Evolutionary conservation across 1,140 invertebrate genomes (phyloP).

Genomic region (Drosophila sechellia): DNA sequence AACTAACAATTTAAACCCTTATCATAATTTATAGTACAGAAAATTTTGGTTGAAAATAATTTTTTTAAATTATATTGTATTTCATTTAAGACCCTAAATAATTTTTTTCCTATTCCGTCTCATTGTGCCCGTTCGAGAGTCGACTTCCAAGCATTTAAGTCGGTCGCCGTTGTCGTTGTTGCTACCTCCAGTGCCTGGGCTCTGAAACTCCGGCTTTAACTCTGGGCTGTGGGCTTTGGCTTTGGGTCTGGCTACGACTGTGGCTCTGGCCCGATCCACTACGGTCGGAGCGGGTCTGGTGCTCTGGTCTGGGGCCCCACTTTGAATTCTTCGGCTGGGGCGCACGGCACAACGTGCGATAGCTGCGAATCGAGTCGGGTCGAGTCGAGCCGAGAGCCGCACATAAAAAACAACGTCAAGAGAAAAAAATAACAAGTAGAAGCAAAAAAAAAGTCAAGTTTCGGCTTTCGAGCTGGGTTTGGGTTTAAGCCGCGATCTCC

Average conservation of each 20-base stretch:
- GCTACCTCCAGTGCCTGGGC: constrained; percentile 37
- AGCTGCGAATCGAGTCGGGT: constrained; percentile 38
- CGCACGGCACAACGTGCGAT: constrained; percentile 61
- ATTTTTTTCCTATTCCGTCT: background rate
- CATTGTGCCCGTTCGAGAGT: constrained; percentile 67
- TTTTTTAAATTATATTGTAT: background rate
- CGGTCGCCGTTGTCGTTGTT: constrained; percentile 58
- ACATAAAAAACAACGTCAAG: constrained; percentile 25
- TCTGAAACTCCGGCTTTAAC: constrained; percentile 34
- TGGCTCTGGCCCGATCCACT: constrained; percentile 32
- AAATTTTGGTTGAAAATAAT: no score
- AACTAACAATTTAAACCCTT: background rate
- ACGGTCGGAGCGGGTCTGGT: constrained; percentile 33
- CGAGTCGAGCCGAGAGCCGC: background rate
- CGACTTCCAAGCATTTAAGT: constrained; percentile 74
- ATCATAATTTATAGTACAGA: no score
- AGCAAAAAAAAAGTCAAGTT: constrained; percentile 60
- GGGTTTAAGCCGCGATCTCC: constrained; percentile 55
- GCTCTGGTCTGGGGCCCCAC: constrained; percentile 48
- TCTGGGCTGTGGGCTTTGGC: constrained; percentile 46
- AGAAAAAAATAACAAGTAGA: constrained; percentile 30
- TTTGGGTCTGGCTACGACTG: constrained; percentile 14
- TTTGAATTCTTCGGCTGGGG: constrained; percentile 75
- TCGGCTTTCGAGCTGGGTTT: constrained; percentile 66
- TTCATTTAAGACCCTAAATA: background rate